Percentiles rank a stretch among this genome's conserved stretches.
Conservation (phyloP, 92 coral and sea anemone species). For the Muricea muricata region DNA sequence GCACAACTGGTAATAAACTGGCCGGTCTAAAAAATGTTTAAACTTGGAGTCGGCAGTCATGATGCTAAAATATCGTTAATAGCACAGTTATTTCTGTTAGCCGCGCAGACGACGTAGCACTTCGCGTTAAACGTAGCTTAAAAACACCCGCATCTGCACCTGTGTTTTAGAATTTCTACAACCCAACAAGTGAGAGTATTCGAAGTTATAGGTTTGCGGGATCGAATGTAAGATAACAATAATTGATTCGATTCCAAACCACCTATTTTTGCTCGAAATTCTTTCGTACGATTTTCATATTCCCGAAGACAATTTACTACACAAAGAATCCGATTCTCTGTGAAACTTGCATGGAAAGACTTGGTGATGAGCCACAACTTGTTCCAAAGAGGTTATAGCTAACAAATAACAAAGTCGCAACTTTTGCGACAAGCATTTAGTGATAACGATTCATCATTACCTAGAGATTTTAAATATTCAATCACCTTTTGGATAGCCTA, state of each 20-base stretch:
- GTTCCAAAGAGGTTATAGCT: too few relatives aligned
- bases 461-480: conserved; percentile 21
- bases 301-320: conserved; percentile 42
- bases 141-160: conserved; percentile 21
- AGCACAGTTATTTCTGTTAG: conserved; percentile 33
- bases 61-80: conserved; percentile 37
- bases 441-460: conserved; percentile 21
- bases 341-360: conserved; percentile 52
- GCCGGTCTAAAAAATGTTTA: conserved; percentile 15
- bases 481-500: conserved; percentile 40
- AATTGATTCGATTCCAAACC: conserved; percentile 49
- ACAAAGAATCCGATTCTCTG: conserved; percentile 38
- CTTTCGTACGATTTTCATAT: conserved; percentile 45
- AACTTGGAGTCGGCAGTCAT: conserved; percentile 48
- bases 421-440: conserved; percentile 47
- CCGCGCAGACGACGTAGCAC: conserved; percentile 33
- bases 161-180: conserved; percentile 6
- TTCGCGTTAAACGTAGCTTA: conserved; percentile 32
- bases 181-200: conserved; percentile 37
- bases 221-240: conserved; percentile 15
- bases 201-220: conserved; percentile 26
- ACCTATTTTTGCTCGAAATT: too few relatives aligned
- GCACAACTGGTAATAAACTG: conserved; percentile 30
- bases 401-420: conserved; percentile 43
- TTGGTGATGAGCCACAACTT: too few relatives aligned